phyloP scores from a whole-genome alignment of 2,888 invertebrate species.

The Chironomus tentans region DNA sequence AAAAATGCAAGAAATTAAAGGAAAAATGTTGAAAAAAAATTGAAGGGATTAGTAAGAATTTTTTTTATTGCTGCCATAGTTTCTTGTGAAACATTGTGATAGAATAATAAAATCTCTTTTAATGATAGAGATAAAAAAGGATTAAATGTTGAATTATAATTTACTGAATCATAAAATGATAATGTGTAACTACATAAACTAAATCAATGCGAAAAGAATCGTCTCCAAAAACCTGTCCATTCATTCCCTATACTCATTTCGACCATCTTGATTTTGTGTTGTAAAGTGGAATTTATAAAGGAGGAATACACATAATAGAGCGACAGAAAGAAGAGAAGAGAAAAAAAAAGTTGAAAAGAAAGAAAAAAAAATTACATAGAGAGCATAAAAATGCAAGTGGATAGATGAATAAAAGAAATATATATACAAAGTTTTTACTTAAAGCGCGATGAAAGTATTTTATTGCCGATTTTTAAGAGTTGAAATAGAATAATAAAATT shows the following conservation, averaged over 20 bases:
- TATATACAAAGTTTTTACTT: background rate
- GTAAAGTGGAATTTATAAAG: slow-evolving; percentile 26
- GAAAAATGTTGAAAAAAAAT: background rate
- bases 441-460: background rate
- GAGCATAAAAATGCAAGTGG: slow-evolving; percentile 12
- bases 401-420: background rate
- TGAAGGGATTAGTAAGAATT: background rate
- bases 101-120: background rate
- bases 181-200: background rate
- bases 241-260: background rate
- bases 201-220: background rate
- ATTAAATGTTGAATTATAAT: too few species aligned
- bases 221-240: slow-evolving; percentile 13
- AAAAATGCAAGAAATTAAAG: background rate
- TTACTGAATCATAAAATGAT: too few species aligned
- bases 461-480: background rate
- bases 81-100: background rate
- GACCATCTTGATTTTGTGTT: slow-evolving; percentile 25
- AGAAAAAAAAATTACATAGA: background rate
- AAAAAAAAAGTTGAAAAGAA: background rate
- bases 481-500: background rate
- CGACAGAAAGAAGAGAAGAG: background rate
- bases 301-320: slow-evolving; percentile 12
- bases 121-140: too few species aligned
- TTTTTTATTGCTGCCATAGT: background rate